phyloP scores from a whole-genome alignment of 92 coral and sea anemone genomes.

The Diadumene lineata region DNA sequence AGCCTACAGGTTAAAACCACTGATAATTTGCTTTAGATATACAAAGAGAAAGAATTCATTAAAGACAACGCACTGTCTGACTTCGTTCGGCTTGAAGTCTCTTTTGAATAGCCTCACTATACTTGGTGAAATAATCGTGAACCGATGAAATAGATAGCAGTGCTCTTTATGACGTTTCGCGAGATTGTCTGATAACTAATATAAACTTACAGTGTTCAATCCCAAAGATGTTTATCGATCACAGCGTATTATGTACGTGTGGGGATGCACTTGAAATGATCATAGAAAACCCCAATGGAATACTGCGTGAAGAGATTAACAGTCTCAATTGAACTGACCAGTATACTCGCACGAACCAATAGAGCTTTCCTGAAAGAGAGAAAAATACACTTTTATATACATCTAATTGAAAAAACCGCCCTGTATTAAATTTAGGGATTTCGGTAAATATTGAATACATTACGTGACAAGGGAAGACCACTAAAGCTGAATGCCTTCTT shows the following conservation, averaged over 20 bases:
- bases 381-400: too few relatives aligned
- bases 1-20: background rate
- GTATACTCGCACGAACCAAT: too few relatives aligned
- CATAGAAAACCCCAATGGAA: background rate
- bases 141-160: conserved; percentile 1
- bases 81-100: background rate
- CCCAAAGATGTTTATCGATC: background rate
- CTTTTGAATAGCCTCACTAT: background rate
- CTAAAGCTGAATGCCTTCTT: too few relatives aligned
- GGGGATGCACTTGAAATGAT: background rate
- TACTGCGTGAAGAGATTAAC: too few relatives aligned
- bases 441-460: too few relatives aligned
- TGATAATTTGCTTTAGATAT: background rate
- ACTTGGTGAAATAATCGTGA: background rate
- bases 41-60: background rate
- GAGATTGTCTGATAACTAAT: background rate
- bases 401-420: too few relatives aligned
- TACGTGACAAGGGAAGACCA: too few relatives aligned
- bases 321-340: too few relatives aligned
- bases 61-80: background rate
- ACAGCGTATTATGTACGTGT: conserved; percentile 9
- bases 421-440: too few relatives aligned
- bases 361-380: too few relatives aligned
- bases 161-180: conserved; percentile 2
- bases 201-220: conserved; percentile 9